Base-by-base conservation (phyloP, 1,140 invertebrate genomes). In the Bombyx mandarina region DNA sequence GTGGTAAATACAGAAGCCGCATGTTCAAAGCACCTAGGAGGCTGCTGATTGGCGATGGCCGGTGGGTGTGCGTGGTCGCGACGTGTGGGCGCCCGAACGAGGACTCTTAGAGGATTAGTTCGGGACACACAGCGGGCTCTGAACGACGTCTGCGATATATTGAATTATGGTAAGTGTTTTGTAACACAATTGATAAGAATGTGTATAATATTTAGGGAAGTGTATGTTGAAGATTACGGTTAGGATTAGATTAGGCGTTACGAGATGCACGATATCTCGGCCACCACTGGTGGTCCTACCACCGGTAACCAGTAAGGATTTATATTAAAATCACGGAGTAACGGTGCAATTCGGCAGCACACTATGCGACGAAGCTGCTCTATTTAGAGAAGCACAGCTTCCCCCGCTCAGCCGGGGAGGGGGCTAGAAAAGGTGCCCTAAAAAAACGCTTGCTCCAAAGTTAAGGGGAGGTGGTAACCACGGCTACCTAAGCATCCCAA, bases 111-210 rank as follows among this genome's bases (percentile, higher is more conserved):
- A 48, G 81, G 90, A 44, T 90, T 94, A 53, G 88, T 94, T 47
- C 89, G 88, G 7, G 93, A 94, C 75, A 94, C 94, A 3, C 88
- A 91, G 66, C 86, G 88, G 62, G 89, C 91, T 7, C 84, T 94
- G 51, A 89, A 91, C 60, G 89, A 93, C 54, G 92, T 94, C 60
- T 90, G 89, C 48, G 77, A 88, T 54, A 89, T 93, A 53, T 89
- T 93, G 67, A 88, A 90, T 48, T 89, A 88, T 80, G 91, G 93
- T 94, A 89, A 88, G 75, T 6, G 1, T 43, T 8, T 26, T 35
- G 4, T 10, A 42, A 8, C 42, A 42, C 8, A 5, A 35, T 3
- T 35, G 26, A 35, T 35, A 35, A 35, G 26, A 43, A 53, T 10
- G n/a, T 51, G 43, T 45, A 26, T 43, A 42, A 7, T 52, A 8